Percentiles rank a stretch among this genome's conserved stretches.
Evolutionary conservation across 2,888 invertebrate genomes (phyloP).

Genomic region (Parnassius smintheus): DNA sequence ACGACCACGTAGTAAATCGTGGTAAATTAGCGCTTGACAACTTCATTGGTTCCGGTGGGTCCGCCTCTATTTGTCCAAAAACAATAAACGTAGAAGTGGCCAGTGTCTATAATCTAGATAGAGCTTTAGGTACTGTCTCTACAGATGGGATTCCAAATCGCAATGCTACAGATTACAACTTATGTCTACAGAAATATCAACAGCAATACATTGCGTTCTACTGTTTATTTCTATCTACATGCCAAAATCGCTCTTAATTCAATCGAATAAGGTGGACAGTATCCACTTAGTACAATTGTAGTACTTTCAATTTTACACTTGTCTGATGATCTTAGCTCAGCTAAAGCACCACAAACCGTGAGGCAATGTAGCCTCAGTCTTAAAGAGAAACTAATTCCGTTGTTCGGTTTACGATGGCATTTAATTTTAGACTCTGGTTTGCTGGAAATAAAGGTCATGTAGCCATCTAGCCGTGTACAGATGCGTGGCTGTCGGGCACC

Average conservation of each 20-base stretch:
- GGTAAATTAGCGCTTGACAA: too few species aligned
- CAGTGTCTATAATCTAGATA: too few species aligned
- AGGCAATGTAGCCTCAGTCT: conserved; percentile 27
- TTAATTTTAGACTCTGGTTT: conserved; percentile 22
- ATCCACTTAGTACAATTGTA: too few species aligned
- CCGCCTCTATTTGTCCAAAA: conserved; percentile 5
- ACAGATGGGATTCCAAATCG: not conserved
- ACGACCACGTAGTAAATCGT: too few species aligned
- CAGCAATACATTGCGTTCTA: not conserved
- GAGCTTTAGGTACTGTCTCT: too few species aligned
- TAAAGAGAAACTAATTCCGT: conserved; percentile 62
- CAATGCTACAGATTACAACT: too few species aligned
- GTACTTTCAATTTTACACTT: not conserved
- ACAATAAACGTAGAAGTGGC: conserved; percentile 2
- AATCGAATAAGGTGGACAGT: not conserved
- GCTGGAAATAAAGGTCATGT: conserved; percentile 19
- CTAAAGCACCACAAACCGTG: not conserved
- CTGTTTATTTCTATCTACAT: too few species aligned
- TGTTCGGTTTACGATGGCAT: conserved; percentile 35
- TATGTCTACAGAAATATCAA: not conserved
- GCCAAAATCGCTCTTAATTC: not conserved
- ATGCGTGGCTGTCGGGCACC: conserved; percentile 29
- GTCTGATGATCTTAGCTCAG: conserved; percentile 1
- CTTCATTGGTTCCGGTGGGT: too few species aligned
- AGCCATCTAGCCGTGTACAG: conserved; percentile 1